Conservation (phyloP, 2,888 invertebrate genomes). For the Andrena dorsata region DNA sequence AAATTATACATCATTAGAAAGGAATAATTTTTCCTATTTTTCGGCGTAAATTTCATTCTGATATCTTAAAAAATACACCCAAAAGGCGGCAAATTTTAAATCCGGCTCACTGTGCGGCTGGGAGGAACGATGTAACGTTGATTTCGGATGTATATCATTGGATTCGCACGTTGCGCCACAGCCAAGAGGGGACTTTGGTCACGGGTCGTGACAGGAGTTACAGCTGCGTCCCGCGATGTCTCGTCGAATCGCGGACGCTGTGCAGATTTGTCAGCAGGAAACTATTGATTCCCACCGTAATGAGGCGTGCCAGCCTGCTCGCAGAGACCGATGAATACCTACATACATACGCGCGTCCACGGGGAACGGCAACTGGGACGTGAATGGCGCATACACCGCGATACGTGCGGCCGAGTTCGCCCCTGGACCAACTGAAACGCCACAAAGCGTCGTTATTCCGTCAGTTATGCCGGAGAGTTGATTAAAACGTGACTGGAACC, state of each 20-base stretch:
- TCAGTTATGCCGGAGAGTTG: constrained; percentile 30
- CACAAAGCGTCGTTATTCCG: constrained; percentile 23
- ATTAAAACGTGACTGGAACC: constrained; percentile 21
- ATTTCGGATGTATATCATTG: too few relatives aligned
- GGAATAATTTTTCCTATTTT: too few relatives aligned
- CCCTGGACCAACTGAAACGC: constrained; percentile 41
- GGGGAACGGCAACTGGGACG: constrained; percentile 53
- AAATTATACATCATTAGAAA: too few relatives aligned
- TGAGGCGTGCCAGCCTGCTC: constrained; percentile 72
- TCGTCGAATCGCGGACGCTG: constrained; percentile 33
- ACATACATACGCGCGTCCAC: constrained; percentile 32
- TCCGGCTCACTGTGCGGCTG: too few relatives aligned
- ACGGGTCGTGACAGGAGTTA: background rate
- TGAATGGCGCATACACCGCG: constrained; percentile 47
- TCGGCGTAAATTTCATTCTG: too few relatives aligned
- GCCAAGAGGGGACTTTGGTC: too few relatives aligned
- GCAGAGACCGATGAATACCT: constrained; percentile 51
- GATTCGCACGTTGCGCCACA: too few relatives aligned
- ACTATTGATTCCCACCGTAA: constrained; percentile 78
- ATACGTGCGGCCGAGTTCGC: constrained; percentile 64
- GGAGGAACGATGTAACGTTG: too few relatives aligned
- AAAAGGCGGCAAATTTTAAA: too few relatives aligned
- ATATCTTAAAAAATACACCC: too few relatives aligned
- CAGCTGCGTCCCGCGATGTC: constrained; percentile 21
- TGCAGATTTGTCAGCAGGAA: constrained; percentile 76